Evolutionary conservation across 1,140 invertebrate genomes (phyloP), one percentile per base, ranked within the genome.

Genomic region (Drosophila melanogaster): DNA sequence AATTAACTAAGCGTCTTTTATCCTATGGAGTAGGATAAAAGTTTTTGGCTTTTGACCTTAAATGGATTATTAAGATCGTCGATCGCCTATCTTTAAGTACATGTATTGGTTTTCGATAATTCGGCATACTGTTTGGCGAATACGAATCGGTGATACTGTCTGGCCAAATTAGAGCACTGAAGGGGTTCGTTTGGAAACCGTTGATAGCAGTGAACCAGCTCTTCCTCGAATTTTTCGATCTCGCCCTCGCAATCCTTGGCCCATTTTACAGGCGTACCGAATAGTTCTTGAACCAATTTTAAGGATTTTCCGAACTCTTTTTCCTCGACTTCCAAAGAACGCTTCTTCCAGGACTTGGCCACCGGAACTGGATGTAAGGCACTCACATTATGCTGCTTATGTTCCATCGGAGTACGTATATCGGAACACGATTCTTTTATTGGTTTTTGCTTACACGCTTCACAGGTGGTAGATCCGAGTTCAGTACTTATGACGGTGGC

Each of bases 311-410:
- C 51, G 38, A 83, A 87, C 11, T 87, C 83, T 2, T 37, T 26
- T 43, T 89, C 84, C 35, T 87, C 84, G 4, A 73, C 60, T 35
- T 87, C 83, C 5, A 46, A 47, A 0, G 83, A 71, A 26, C 70
- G 83, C 8, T 65, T 74, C n/a, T 70, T 37, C 59, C 74, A 81
- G 11, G 64, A 22, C 59, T 47, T 19, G 17, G 54, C 55, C 11
- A 41, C 62, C 17, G 50, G 26, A 6, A 37, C 40, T n/a, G 41
- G 26, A 0, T 53, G 30, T 24, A 26, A 37, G n/a, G 26, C 22
- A 19, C 15, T 37, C 3, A 22, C 6, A 11, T 51, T 46, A 0
- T 15, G 17, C 41, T 47, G 3, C 38, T 46, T 44, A 17, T 38
- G 22, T 0, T 69, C 5, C 40, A 41, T 10, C n/a, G 35, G 61